Evolutionary conservation across 2,888 invertebrate species (phyloP), one percentile per base, ranked within the genome.

Genomic region (Callyntrura sp.): DNA sequence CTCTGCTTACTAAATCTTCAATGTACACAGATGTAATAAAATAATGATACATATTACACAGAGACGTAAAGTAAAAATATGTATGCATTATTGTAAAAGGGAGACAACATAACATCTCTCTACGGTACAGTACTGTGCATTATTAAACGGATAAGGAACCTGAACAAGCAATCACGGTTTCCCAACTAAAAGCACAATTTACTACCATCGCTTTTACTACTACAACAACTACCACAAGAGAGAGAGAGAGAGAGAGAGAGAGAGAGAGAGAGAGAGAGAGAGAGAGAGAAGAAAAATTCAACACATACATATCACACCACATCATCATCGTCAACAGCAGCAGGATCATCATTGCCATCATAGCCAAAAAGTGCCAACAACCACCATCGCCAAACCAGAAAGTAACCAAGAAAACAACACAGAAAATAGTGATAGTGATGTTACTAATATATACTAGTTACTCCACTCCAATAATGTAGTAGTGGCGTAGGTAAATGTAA

Each of bases 161-260:
- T 65, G 83, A 73, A 43, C 73, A 23, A 70, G 73, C 48, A 84
- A 84, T 84, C 55, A 84, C 85, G 73, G 73, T 85, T 84, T 55
- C 35, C 55, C 84, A 84, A 73, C 20, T 48, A 73, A 73, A 73
- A 48, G 43, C 28, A 43, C 51, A 84, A 43, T 73, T 83, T 73
- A 82, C 60, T 48, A 83, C 28, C n/a, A 28, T 68, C 57, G n/a
- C 48, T 48, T 73, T 73, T 70, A 70, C 70, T 20, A 45, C 45
- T 43, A 45, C 43, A 70, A 70, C 43, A 70, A 70, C 35, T 35
- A 35, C 35, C 35, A 35, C 35, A 6, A 35, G 35, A 35, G 35
- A 4, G 35, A 35, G 35, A 4, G 6, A 35, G 35, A 35, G 35
- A 35, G 35, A 35, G 35, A 35, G 35, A 35, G 35, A 35, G 35